Evolutionary conservation across 2,113 vertebrate genomes (phyloP).

Genomic region (Conger conger): DNA sequence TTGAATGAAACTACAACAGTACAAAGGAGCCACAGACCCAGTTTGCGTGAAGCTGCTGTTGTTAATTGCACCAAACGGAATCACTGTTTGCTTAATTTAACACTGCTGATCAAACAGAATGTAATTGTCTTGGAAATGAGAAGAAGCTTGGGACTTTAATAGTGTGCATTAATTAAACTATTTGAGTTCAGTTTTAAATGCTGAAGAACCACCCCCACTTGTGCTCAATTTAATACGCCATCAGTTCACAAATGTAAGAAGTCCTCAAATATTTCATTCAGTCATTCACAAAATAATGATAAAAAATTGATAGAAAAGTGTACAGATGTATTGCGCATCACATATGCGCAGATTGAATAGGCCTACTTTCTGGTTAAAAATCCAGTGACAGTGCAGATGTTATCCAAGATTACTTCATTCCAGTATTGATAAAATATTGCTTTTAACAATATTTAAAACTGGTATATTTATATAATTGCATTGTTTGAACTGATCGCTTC

Average conservation of each 20-base stretch:
- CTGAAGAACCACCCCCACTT: neutral
- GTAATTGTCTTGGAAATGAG: conserved; percentile 9
- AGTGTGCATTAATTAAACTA: neutral
- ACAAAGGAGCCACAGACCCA: conserved; percentile 3
- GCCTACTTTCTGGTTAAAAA: neutral
- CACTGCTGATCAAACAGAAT: conserved; percentile 6
- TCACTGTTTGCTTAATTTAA: conserved; percentile 6
- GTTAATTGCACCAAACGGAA: conserved; percentile 6
- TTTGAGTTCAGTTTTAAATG: neutral
- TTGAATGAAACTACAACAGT: neutral
- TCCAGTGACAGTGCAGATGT: neutral
- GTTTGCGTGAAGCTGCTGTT: neutral
- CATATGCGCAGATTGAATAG: neutral
- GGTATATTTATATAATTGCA: neutral
- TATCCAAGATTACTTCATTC: neutral
- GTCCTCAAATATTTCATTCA: neutral
- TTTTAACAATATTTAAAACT: neutral
- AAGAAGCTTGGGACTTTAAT: conserved; percentile 1
- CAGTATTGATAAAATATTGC: neutral
- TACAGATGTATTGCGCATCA: neutral
- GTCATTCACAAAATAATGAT: neutral
- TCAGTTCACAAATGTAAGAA: neutral
- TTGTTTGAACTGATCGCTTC: neutral
- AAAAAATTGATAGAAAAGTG: neutral
- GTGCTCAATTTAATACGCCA: neutral